Evolutionary conservation across 2,888 invertebrate genomes (phyloP).

Genomic region (Catonia carolina): DNA sequence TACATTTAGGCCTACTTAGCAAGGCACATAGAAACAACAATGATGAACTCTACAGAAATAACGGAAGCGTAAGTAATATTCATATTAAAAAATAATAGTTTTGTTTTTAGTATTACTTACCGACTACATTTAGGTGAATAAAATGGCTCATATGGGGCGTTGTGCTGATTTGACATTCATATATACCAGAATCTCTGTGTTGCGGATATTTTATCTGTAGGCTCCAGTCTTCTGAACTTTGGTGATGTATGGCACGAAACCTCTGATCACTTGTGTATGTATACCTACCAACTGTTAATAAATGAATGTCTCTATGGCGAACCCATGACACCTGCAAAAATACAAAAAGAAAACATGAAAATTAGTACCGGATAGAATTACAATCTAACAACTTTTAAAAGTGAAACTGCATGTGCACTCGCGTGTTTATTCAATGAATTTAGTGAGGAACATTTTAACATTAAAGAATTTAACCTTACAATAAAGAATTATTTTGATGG

Average conservation of each 20-base stretch:
- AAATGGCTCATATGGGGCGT: slow-evolving; percentile 90
- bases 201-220: slow-evolving; percentile 89
- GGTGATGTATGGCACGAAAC: slow-evolving; percentile 79
- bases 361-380: not conserved
- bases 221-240: slow-evolving; percentile 81
- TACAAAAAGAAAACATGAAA: slow-evolving; percentile 12
- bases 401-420: not conserved
- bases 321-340: slow-evolving; percentile 83
- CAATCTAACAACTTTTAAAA: not conserved
- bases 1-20: too few species aligned
- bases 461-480: too few species aligned
- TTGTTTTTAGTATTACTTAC: slow-evolving; percentile 53
- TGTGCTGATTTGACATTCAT: slow-evolving; percentile 92
- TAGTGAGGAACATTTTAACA: too few species aligned
- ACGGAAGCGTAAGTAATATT: too few species aligned
- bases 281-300: slow-evolving; percentile 81
- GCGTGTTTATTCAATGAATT: too few species aligned
- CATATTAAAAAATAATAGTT: too few species aligned
- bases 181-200: slow-evolving; percentile 81
- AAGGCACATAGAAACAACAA: too few species aligned
- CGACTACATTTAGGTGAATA: slow-evolving; percentile 82
- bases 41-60: too few species aligned
- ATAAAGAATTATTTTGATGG: too few species aligned
- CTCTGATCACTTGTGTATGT: slow-evolving; percentile 89
- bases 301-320: slow-evolving; percentile 80